phyloP scores from a whole-genome alignment of 1,140 invertebrate genomes.

The fruit fly (Drosophila melanogaster) region DNA sequence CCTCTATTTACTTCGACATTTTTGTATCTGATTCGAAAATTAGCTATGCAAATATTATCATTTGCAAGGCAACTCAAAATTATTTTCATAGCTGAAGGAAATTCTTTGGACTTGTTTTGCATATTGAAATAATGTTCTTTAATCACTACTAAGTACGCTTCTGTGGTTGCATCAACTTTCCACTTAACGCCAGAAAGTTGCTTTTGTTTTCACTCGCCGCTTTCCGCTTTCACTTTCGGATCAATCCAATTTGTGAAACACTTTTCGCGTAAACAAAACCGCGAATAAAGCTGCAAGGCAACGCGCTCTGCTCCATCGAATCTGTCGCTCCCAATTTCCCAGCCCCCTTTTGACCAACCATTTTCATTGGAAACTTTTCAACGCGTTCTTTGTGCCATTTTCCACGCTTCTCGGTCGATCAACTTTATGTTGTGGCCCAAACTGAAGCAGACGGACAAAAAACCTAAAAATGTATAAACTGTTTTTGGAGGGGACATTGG shows the following conservation, averaged over 20 bases:
- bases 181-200: slow-evolving; percentile 21
- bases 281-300: slow-evolving; percentile 55
- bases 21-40: not conserved
- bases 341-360: slow-evolving; percentile 11
- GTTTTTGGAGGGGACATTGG: slow-evolving; percentile 26
- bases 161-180: slow-evolving; percentile 15
- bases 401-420: slow-evolving; percentile 26
- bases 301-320: slow-evolving; percentile 52
- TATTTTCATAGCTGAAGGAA: not conserved
- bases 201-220: slow-evolving; percentile 29
- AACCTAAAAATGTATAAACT: slow-evolving; percentile 66
- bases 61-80: not conserved
- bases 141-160: slow-evolving; percentile 19
- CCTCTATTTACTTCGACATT: too few species aligned
- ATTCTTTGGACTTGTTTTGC: slow-evolving; percentile 1
- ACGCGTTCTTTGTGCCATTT: slow-evolving; percentile 20
- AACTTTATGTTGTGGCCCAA: slow-evolving; percentile 48
- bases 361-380: slow-evolving; percentile 54
- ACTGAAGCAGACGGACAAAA: slow-evolving; percentile 30
- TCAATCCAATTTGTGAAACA: slow-evolving; percentile 54
- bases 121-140: slow-evolving; percentile 3
- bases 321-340: slow-evolving; percentile 3
- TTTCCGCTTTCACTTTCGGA: slow-evolving; percentile 28
- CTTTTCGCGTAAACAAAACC: slow-evolving; percentile 49
- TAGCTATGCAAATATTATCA: not conserved